Evolutionary conservation across 2,888 invertebrate species (phyloP).

Genomic region (Aelia acuminata): DNA sequence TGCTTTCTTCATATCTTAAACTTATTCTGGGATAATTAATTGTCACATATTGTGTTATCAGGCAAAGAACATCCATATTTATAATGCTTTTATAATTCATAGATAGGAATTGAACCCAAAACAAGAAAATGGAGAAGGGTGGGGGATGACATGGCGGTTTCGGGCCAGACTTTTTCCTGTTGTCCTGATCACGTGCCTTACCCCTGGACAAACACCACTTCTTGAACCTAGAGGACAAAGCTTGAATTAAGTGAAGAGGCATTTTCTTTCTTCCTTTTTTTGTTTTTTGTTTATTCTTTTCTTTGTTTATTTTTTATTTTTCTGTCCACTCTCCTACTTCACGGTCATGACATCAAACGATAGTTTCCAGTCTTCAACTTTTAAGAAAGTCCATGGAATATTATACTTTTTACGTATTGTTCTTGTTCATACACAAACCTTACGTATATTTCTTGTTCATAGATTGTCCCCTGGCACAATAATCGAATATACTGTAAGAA

Average conservation of each 20-base stretch:
- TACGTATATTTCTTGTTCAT: too few species aligned
- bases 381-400: not conserved
- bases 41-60: too few species aligned
- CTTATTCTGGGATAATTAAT: too few species aligned
- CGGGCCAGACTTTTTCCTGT: not conserved
- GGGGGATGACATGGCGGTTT: not conserved
- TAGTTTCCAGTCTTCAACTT: not conserved
- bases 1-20: too few species aligned
- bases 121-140: not conserved
- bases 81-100: too few species aligned
- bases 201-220: slow-evolving; percentile 25
- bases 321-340: slow-evolving; percentile 7
- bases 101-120: not conserved
- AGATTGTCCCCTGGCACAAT: too few species aligned
- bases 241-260: slow-evolving; percentile 39
- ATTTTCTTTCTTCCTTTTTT: not conserved
- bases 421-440: too few species aligned
- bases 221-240: slow-evolving; percentile 25
- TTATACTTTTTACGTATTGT: too few species aligned
- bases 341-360: not conserved
- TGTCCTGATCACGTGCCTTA: slow-evolving; percentile 17
- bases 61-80: too few species aligned
- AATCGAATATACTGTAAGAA: too few species aligned
- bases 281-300: slow-evolving; percentile 10
- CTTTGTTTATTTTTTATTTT: not conserved